Evolutionary conservation across 2,797 vertebrate genomes (phyloP), one percentile per base, ranked within the genome.

Genomic region (Trachops cirrhosus): DNA sequence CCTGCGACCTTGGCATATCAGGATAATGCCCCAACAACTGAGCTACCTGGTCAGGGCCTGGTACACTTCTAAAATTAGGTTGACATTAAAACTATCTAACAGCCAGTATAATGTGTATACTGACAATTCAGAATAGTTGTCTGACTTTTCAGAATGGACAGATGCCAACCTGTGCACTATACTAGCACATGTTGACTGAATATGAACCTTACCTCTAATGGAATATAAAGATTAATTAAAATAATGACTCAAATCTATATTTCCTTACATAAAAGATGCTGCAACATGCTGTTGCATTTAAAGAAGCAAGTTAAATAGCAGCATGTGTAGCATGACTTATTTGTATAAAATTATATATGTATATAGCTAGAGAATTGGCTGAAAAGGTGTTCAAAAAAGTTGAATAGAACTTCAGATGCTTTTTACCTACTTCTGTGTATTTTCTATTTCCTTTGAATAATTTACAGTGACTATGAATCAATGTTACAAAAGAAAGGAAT

Each of bases 401-500:
- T 71, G n/a, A 88, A 5, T 89, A 82, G 5, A 39, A 88, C 77
- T 82, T 73, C 2, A 78, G 57, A 52, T 92, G 21, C 75, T 3
- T 85, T 94, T 70, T 77, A 59, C 6, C 5, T 62, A 59, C 11
- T 37, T 85, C n/a, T 88, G 89, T 89, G 9, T 68, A 37, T 85
- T 89, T 87, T 90, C 21, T 50, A 5, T 88, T 91, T 89, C 74
- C 14, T 59, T 92, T 85, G 12, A 90, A 54, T 91, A 77, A 84
- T 73, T 90, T 71, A 73, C 5, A 57, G 32, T 85, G 41, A 74
- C 1, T 50, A 4, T 86, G 37, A 90, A 34, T 67, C 24, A 24
- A 3, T 87, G 95, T 86, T 95, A 54, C 9, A 62, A 91, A 93
- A 82, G 37, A 86, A 87, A 89, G 24, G 46, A 64, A 89, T 87